phyloP scores from a whole-genome alignment of 2,113 vertebrate species.

The Holacanthus passer region DNA sequence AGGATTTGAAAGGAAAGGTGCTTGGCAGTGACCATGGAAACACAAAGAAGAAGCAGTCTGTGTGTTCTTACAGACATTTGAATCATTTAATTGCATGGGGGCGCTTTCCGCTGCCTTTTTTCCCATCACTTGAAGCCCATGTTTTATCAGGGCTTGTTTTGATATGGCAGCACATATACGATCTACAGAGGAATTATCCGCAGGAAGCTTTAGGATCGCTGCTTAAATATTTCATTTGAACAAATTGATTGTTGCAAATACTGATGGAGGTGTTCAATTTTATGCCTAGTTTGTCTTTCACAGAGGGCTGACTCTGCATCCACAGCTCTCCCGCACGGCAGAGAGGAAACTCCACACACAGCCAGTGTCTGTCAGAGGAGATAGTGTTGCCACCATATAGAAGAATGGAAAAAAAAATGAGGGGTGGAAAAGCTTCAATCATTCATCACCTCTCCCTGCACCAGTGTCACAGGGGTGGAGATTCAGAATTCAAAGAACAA shows the following conservation, averaged over 20 bases:
- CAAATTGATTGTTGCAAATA: conserved; percentile 76
- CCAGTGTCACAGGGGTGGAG: conserved; percentile 52
- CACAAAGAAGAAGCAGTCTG: conserved; percentile 21
- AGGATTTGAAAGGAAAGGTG: conserved; percentile 79
- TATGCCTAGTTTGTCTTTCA: conserved; percentile 76
- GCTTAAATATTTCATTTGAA: conserved; percentile 78
- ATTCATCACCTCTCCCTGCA: conserved; percentile 68
- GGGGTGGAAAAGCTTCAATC: conserved; percentile 59
- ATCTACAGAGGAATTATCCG: conserved; percentile 25
- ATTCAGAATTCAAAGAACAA: conserved; percentile 56
- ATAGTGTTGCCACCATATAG: conserved; percentile 63
- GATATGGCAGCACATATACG: background rate
- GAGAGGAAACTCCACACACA: conserved; percentile 54
- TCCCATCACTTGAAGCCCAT: background rate
- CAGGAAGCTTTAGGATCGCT: conserved; percentile 12
- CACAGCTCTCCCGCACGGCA: conserved; percentile 32
- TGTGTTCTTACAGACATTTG: conserved; percentile 8
- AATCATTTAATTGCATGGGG: conserved; percentile 24
- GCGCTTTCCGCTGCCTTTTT: conserved; percentile 3
- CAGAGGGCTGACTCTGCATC: conserved; percentile 69
- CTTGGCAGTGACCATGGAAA: conserved; percentile 72
- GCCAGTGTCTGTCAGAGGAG: conserved; percentile 65
- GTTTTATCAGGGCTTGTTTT: conserved; percentile 26
- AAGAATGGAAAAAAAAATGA: conserved; percentile 35
- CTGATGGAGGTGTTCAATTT: conserved; percentile 74